A percentile compares a stretch with the other conserved stretches of the same genome.
phyloP scores from a whole-genome alignment of 2,888 invertebrate species.

The Chrysolina haemoptera region DNA sequence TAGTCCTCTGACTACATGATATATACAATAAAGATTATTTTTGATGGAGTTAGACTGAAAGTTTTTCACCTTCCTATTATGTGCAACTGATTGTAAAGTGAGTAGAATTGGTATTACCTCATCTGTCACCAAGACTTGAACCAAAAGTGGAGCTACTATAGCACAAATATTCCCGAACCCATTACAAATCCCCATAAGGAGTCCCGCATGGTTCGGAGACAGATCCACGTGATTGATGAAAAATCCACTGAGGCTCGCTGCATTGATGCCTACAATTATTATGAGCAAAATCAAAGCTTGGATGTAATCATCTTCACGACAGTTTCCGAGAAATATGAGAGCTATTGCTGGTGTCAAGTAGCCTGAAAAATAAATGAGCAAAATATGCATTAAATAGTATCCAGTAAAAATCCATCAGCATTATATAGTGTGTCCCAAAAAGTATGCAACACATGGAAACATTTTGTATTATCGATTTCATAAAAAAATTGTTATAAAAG shows the following conservation, averaged over 20 bases:
- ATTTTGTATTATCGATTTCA: too few relatives aligned
- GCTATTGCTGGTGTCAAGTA: slow-evolving; percentile 9
- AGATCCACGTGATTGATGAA: slow-evolving; percentile 23
- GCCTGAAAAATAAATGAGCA: background rate
- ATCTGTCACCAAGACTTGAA: background rate
- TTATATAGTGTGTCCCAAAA: too few relatives aligned
- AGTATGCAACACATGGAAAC: too few relatives aligned
- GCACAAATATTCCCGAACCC: background rate
- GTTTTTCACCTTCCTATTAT: too few relatives aligned
- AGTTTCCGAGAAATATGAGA: slow-evolving; percentile 4
- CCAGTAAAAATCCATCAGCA: too few relatives aligned
- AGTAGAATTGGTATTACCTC: background rate
- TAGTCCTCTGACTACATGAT: too few relatives aligned
- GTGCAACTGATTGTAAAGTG: too few relatives aligned
- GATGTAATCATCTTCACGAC: background rate
- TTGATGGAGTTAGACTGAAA: too few relatives aligned
- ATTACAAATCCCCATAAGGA: slow-evolving; percentile 19
- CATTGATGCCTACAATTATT: background rate
- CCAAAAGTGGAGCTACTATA: background rate
- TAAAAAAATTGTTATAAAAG: too few relatives aligned
- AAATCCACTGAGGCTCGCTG: slow-evolving; percentile 4
- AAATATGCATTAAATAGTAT: background rate
- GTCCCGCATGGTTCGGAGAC: slow-evolving; percentile 22
- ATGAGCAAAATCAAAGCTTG: background rate
- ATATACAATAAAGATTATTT: too few relatives aligned